These are phyloP conservation scores for Catharus bicknelli DNA, from an alignment of 2,113 vertebrate species.

Conservation along the genomic window DNA sequence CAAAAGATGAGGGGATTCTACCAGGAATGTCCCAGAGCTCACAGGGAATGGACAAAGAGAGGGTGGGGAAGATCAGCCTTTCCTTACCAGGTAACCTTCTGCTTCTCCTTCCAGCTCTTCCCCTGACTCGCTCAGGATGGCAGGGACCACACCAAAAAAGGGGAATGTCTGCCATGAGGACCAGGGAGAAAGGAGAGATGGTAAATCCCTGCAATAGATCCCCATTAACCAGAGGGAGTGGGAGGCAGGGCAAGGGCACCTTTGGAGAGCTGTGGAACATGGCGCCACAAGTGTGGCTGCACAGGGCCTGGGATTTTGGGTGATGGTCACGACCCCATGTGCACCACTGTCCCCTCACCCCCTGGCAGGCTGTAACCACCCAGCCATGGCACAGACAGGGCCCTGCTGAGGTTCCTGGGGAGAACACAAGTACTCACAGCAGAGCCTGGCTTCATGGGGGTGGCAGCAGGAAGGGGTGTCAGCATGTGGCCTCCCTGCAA, in stretches of 20 bases:
- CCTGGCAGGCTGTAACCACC: background rate
- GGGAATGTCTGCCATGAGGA: constrained; percentile 85
- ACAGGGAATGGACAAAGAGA: background rate
- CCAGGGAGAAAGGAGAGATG: background rate
- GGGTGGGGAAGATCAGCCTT: background rate
- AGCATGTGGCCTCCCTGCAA: constrained; percentile 93
- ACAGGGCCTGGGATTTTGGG: background rate
- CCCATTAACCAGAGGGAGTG: background rate
- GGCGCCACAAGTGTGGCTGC: fast-evolving
- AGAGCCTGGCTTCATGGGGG: constrained; percentile 92
- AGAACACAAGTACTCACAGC: constrained; percentile 84
- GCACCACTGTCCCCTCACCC: background rate
- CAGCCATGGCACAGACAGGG: background rate
- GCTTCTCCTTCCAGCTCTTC: constrained; percentile 94
- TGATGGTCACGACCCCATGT: background rate
- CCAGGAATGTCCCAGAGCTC: background rate
- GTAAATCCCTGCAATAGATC: background rate
- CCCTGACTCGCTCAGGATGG: constrained; percentile 91
- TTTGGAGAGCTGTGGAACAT: background rate
- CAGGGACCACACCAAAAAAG: constrained; percentile 95
- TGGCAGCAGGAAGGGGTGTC: constrained; percentile 92
- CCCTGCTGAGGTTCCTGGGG: background rate
- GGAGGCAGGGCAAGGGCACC: background rate
- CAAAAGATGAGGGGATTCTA: background rate
- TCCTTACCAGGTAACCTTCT: constrained; percentile 93